Conservation (phyloP, 1,140 invertebrate species). For the Apis dorsata region DNA sequence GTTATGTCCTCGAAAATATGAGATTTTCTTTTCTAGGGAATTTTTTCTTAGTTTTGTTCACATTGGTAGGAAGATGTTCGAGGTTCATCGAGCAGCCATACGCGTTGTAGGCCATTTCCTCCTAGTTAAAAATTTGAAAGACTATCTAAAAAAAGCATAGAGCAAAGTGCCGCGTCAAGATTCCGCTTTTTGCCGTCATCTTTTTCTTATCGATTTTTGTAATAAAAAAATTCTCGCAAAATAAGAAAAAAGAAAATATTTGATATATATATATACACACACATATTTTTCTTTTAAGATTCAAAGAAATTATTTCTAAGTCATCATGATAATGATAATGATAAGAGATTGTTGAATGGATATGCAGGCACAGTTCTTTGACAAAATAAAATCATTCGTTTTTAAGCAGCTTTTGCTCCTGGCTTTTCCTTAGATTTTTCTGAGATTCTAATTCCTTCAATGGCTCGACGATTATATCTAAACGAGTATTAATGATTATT, state of each 20-base stretch:
- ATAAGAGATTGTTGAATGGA: constrained; percentile 30
- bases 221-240: background rate
- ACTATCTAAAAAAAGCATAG: constrained; percentile 69
- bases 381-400: constrained; percentile 63
- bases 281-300: no score
- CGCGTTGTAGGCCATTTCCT: constrained; percentile 71
- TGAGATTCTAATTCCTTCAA: background rate
- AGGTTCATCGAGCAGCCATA: constrained; percentile 18
- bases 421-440: no score
- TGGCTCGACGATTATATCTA: background rate
- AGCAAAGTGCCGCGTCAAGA: constrained; percentile 43
- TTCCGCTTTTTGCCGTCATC: background rate
- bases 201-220: background rate
- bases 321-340: constrained; percentile 67
- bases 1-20: background rate
- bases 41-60: background rate
- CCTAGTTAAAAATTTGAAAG: constrained; percentile 73
- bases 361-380: constrained; percentile 77
- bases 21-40: constrained; percentile 9
- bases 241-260: background rate
- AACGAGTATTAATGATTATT: background rate
- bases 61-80: background rate
- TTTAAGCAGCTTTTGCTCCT: background rate
- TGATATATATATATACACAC: background rate
- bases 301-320: constrained; percentile 59